phyloP scores from a whole-genome alignment of 2,888 invertebrate genomes.

The Caenorhabditis sp. region DNA sequence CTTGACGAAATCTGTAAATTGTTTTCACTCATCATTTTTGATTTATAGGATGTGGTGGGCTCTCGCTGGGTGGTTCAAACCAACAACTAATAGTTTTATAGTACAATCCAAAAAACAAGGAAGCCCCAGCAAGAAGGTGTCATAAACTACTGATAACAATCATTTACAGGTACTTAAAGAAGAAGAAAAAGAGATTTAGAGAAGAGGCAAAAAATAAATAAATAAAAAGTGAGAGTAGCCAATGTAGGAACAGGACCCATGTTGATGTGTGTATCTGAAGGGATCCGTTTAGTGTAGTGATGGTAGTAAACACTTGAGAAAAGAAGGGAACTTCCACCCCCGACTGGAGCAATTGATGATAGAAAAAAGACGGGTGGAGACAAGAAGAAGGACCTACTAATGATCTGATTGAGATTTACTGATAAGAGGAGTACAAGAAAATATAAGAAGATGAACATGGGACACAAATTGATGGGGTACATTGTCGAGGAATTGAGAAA shows the following conservation, averaged over 20 bases:
- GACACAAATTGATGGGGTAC: no score
- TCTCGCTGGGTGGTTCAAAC: not conserved
- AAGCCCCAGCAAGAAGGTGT: slow-evolving; percentile 10
- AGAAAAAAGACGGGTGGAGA: slow-evolving; percentile 6
- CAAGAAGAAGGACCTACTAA: slow-evolving; percentile 14
- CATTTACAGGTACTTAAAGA: slow-evolving; percentile 11
- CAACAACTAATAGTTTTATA: slow-evolving; percentile 29
- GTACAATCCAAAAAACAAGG: slow-evolving; percentile 7
- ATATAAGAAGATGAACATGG: not conserved
- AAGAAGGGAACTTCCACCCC: slow-evolving; percentile 46
- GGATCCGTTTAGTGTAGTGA: slow-evolving; percentile 36
- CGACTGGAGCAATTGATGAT: slow-evolving; percentile 51
- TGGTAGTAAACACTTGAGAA: slow-evolving; percentile 46
- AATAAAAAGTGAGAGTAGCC: slow-evolving; percentile 9
- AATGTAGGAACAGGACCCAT: slow-evolving; percentile 33
- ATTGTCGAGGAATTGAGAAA: not conserved
- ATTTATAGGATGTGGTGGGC: slow-evolving; percentile 17
- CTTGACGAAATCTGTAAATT: slow-evolving; percentile 50
- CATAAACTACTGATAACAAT: slow-evolving; percentile 55
- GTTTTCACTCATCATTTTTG: slow-evolving; percentile 37
- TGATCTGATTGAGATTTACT: slow-evolving; percentile 31
- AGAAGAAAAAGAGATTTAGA: slow-evolving; percentile 26
- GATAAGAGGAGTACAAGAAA: slow-evolving; percentile 20
- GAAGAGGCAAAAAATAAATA: slow-evolving; percentile 20
- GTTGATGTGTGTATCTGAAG: slow-evolving; percentile 35